Conservation (phyloP, 2,113 vertebrate species). For the Lampris incognitus region DNA sequence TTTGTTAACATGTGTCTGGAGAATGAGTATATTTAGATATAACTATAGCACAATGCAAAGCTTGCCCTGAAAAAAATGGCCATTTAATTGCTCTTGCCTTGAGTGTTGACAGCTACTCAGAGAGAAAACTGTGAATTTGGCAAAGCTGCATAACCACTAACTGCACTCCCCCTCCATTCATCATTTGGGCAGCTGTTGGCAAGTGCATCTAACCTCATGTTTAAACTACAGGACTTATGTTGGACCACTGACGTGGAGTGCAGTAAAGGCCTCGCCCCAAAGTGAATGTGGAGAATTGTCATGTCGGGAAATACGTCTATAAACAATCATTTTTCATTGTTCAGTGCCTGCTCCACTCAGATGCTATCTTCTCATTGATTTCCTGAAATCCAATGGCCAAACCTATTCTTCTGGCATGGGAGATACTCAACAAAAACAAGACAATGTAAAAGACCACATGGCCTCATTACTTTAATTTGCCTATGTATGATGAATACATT, state of each 20-base stretch:
- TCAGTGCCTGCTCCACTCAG: not conserved
- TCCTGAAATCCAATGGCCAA: not conserved
- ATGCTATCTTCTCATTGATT: not conserved
- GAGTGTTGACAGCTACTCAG: conserved; percentile 34
- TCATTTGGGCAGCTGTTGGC: conserved; percentile 54
- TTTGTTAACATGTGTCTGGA: not conserved
- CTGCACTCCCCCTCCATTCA: conserved; percentile 47
- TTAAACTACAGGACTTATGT: conserved; percentile 17
- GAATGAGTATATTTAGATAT: no score
- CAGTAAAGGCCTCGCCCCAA: conserved; percentile 11
- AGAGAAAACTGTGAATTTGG: conserved; percentile 36
- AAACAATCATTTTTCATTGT: not conserved
- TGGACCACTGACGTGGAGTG: not conserved
- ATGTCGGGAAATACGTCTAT: not conserved
- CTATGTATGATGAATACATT: not conserved
- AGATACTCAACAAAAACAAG: no score
- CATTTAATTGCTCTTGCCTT: conserved; percentile 37
- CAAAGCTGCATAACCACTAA: conserved; percentile 57
- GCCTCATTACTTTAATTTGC: not conserved
- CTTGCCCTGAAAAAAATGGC: conserved; percentile 6
- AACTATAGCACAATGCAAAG: not conserved
- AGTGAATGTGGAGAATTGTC: not conserved
- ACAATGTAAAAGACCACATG: not conserved
- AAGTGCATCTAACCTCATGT: conserved; percentile 14
- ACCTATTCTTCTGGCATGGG: not conserved